Conservation (phyloP, 2,888 invertebrate genomes). For the Spilarctia lutea region DNA sequence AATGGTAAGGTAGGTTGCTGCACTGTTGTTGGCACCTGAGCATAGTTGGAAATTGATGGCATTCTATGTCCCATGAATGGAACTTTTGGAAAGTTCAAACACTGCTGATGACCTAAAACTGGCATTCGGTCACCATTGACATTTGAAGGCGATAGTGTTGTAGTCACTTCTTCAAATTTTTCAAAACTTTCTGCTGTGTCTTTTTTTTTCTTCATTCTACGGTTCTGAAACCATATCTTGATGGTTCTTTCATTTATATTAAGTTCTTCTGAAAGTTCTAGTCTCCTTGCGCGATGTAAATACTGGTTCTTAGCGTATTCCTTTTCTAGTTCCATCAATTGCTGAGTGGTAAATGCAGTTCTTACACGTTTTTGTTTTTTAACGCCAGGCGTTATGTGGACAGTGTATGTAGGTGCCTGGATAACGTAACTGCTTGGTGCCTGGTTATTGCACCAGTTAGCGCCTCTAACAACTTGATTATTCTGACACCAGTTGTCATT, state of each 20-base stretch:
- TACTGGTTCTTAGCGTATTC: conserved; percentile 90
- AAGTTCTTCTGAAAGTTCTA: conserved; percentile 83
- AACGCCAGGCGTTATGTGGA: conserved; percentile 52
- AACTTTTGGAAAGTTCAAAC: too few relatives aligned
- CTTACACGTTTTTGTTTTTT: conserved; percentile 88
- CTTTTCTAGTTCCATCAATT: conserved; percentile 91
- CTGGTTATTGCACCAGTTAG: neutral
- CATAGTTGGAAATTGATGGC: too few relatives aligned
- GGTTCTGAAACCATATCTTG: conserved; percentile 95
- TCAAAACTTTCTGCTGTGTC: conserved; percentile 78
- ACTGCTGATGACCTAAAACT: too few relatives aligned
- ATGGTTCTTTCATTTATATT: conserved; percentile 80
- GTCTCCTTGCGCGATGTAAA: conserved; percentile 90
- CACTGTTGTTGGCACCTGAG: too few relatives aligned
- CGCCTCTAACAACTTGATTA: neutral
- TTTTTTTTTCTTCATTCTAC: conserved; percentile 91
- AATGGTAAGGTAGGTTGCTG: too few relatives aligned
- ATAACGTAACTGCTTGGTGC: too few relatives aligned
- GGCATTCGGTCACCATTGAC: too few relatives aligned
- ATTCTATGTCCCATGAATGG: too few relatives aligned
- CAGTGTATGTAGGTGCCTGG: too few relatives aligned
- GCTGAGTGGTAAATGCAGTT: conserved; percentile 92
- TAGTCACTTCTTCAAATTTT: conserved; percentile 62
- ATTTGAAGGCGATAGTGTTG: too few relatives aligned
- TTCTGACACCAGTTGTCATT: too few relatives aligned